phyloP scores from a whole-genome alignment of 2,113 vertebrate species.

The Natator depressus region DNA sequence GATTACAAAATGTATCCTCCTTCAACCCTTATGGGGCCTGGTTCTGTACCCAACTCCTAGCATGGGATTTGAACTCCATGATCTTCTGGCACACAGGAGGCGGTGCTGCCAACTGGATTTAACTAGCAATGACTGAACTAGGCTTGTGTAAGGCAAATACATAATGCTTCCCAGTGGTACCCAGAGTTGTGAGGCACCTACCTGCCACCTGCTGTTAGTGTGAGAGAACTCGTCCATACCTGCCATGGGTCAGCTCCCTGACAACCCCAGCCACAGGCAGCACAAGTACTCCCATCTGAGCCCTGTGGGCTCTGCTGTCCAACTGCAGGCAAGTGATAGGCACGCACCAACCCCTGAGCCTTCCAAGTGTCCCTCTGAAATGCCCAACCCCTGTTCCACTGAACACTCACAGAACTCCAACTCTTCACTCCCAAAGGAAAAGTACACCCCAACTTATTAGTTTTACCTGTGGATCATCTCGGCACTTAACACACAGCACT shows the following conservation, averaged over 20 bases:
- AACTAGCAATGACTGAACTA: not conserved
- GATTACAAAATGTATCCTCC: not conserved
- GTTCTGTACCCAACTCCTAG: not conserved
- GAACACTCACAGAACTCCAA: too few species aligned
- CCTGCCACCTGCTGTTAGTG: not conserved
- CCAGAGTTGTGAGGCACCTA: not conserved
- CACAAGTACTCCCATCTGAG: too few species aligned
- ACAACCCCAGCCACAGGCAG: too few species aligned
- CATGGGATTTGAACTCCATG: not conserved
- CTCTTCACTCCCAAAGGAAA: too few species aligned
- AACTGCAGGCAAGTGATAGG: too few species aligned
- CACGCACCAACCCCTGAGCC: too few species aligned
- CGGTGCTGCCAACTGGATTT: not conserved
- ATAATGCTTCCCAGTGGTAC: not conserved
- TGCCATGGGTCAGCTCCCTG: not conserved
- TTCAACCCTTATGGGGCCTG: not conserved
- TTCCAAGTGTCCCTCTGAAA: too few species aligned
- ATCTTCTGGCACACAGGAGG: not conserved
- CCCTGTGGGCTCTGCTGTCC: too few species aligned
- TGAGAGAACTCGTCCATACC: not conserved
- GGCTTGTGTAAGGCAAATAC: not conserved
- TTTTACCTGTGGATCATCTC: too few species aligned
- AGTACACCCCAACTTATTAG: too few species aligned
- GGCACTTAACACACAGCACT: too few species aligned
- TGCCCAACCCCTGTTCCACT: too few species aligned